These are phyloP conservation scores for Leptatherina wallacei DNA, from an alignment of 2,797 vertebrate genomes.

Conservation along the genomic window DNA sequence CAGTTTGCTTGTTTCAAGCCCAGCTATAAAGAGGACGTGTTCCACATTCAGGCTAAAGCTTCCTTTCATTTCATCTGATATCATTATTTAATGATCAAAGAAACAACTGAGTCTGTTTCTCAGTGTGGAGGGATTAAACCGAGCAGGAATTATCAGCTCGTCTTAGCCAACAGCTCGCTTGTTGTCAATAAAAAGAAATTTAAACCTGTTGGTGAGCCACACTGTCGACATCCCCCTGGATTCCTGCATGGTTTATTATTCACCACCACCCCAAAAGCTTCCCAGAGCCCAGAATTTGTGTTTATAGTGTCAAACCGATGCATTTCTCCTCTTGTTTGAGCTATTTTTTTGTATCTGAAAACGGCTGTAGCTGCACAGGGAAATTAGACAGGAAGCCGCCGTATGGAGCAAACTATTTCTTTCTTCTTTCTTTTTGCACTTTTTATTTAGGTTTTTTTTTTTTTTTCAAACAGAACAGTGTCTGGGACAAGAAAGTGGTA, in stretches of 20 bases:
- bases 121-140: not conserved
- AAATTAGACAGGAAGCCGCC: not conserved
- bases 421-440: no score
- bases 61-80: not conserved
- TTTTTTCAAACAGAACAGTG: no score
- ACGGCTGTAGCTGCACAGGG: fast-evolving
- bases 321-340: not conserved
- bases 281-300: conserved; percentile 6
- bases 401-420: no score
- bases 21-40: not conserved
- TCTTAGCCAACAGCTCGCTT: not conserved
- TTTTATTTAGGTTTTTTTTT: no score
- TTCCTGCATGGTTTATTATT: not conserved
- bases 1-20: not conserved
- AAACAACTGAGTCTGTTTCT: not conserved
- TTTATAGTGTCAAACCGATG: not conserved
- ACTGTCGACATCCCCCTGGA: not conserved
- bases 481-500: no score
- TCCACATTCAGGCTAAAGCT: not conserved
- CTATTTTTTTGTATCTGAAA: not conserved
- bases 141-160: no score
- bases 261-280: not conserved
- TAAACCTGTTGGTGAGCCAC: not conserved
- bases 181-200: not conserved
- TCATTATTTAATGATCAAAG: no score